These are phyloP conservation scores for Phalangium opilio DNA, from an alignment of 2,888 invertebrate species.

Conservation along the genomic window DNA sequence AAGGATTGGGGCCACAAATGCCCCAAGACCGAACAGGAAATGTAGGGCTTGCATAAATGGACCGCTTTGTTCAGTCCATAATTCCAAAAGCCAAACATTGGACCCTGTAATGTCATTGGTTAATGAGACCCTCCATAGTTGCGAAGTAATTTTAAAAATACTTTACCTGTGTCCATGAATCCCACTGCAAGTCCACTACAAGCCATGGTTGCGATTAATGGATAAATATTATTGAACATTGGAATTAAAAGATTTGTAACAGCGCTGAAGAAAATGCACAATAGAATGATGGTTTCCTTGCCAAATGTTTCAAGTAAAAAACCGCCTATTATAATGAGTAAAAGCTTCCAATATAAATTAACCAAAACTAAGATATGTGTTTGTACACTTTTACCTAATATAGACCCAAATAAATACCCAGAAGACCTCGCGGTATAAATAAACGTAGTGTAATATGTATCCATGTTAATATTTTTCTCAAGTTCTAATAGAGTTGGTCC, in stretches of 20 bases:
- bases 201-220: constrained; percentile 27
- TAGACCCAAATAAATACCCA: constrained; percentile 11
- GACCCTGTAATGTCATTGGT: constrained; percentile 22
- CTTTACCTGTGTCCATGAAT: constrained; percentile 22
- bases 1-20: constrained; percentile 34
- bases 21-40: constrained; percentile 36
- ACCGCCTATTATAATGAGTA: constrained; percentile 18
- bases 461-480: constrained; percentile 7
- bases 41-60: constrained; percentile 35
- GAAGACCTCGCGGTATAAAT: constrained; percentile 11
- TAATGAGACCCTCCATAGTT: no score
- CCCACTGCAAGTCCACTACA: constrained; percentile 32
- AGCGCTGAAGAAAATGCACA: constrained; percentile 9
- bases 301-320: constrained; percentile 7
- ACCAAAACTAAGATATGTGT: no score
- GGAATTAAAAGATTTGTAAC: constrained; percentile 6
- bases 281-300: constrained; percentile 5
- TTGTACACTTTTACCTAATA: no score
- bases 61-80: constrained; percentile 27
- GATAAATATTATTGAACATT: constrained; percentile 4
- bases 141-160: no score
- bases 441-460: constrained; percentile 11
- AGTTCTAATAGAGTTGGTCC: constrained; percentile 12
- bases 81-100: constrained; percentile 31
- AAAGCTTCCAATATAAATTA: no score